Base-by-base conservation (phyloP, 2,888 invertebrate species). In the Eupithecia insigniata region DNA sequence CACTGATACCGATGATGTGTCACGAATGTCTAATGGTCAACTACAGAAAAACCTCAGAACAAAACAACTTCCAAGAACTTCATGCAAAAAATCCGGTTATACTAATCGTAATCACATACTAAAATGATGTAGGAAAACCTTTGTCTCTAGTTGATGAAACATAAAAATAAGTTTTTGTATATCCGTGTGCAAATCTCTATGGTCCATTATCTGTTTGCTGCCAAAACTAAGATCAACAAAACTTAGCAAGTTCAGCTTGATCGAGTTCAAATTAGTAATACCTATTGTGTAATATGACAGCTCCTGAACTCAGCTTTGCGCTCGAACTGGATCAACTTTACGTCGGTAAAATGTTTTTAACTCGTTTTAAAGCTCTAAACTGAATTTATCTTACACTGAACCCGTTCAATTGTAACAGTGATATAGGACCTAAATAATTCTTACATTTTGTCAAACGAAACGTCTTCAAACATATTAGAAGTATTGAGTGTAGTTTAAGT, bases 401-500 rank as follows among this genome's bases (percentile, higher is more conserved):
- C n/a, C n/a, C n/a, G n/a, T n/a, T n/a, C n/a, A n/a, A n/a, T n/a
- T n/a, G n/a, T n/a, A n/a, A n/a, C n/a, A n/a, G n/a, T n/a, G n/a
- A n/a, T n/a, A n/a, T n/a, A n/a, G n/a, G n/a, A n/a, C 18, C 28
- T 32, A 67, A 75, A 77, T 72, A 70, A 75, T 76, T 74, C 74
- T 72, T 69, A 61, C 70, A 30, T 69, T 60, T 78, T 79, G 74
- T 75, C 75, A 73, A 71, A 75, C 71, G 73, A 69, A 77, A 77
- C 69, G 70, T 71, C 66, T 64, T 55, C 74, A 77, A 77, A 79
- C 78, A 78, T 75, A 70, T 78, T 69, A 74, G 68, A 66, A 32
- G 76, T 74, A 78, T 79, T 81, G 81, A 81, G n/a, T n/a, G n/a
- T n/a, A n/a, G n/a, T n/a, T n/a, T n/a, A n/a, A n/a, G n/a, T n/a